These are phyloP conservation scores for Centrocercus urophasianus DNA, from an alignment of 2,113 vertebrate genomes.

Conservation along the genomic window DNA sequence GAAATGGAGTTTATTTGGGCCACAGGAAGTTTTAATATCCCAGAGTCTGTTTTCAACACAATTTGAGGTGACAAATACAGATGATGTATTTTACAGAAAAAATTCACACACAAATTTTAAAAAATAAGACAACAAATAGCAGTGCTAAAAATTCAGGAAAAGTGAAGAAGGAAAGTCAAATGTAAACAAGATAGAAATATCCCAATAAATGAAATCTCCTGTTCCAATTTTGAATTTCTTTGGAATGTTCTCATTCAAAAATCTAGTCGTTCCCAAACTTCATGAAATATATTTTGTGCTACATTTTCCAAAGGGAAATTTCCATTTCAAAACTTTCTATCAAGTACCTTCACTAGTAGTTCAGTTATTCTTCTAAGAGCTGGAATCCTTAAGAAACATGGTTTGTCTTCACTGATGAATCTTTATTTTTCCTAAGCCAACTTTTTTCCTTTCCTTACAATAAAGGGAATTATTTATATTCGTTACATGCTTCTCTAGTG, in stretches of 20 bases:
- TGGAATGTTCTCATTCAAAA: neutral
- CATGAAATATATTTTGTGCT: neutral
- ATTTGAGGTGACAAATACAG: neutral
- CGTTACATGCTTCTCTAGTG: conserved; percentile 2
- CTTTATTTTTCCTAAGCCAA: neutral
- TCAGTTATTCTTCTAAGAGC: neutral
- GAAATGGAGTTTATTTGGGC: neutral
- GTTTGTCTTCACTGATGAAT: neutral
- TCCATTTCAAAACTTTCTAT: neutral
- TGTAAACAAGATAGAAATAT: neutral
- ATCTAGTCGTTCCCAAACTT: neutral
- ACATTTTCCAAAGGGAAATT: neutral
- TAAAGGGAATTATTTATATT: neutral
- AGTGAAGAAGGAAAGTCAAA: neutral
- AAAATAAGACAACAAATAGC: neutral
- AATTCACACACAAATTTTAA: neutral
- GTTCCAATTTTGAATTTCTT: neutral
- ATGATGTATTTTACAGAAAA: neutral
- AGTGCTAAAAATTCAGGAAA: neutral
- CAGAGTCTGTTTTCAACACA: neutral
- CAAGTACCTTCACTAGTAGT: neutral
- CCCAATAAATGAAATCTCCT: neutral
- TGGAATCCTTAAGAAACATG: neutral
- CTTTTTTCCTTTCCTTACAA: neutral
- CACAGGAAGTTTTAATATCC: neutral